Evolutionary conservation across 2,888 invertebrate species (phyloP), one percentile per base, ranked within the genome.

Genomic region (Oscheius onirici): DNA sequence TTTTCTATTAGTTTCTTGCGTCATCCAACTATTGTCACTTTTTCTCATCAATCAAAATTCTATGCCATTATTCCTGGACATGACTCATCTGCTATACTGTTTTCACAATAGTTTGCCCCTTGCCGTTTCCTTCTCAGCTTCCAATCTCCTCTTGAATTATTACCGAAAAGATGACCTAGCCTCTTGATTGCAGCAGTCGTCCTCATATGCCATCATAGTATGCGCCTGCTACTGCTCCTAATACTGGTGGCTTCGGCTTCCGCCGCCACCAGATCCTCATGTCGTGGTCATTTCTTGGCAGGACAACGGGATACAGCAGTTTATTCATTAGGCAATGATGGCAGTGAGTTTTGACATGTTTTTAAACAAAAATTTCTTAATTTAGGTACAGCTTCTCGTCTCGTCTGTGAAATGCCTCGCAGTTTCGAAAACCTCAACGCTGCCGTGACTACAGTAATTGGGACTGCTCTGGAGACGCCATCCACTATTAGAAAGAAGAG

Each of bases 401-500:
- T 63, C 6, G 43, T 75, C 67, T 69, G 69, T 73, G n/a, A 71
- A 73, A 58, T 78, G 75, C 46, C 68, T 2, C 8, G 13, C 13
- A 20, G n/a, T 61, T 61, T 17, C 73, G 49, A 73, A 17, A 66
- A 67, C 2, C 63, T 72, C 52, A 68, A 78, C n/a, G 49, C 52
- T 15, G 49, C 66, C 22, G 68, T 69, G n/a, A 49, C 22, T 46
- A 78, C 75, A 24, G 78, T 76, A 49, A 68, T 78, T 1, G 74
- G 73, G 26, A 74, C 72, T 1, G 78, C 74, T 5, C 55, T 78
- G 11, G 73, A 78, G 22, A 69, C 63, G n/a, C 63, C 73, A 0
- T 58, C 76, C 44, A 65, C 65, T 8, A 70, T 76, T 3, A 65
- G 69, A 61, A 60, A 55, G 20, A 76, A 75, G 72, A 71, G 73